Evolutionary conservation across 2,113 vertebrate genomes (phyloP).

Genomic region (Oostethus manadensis): DNA sequence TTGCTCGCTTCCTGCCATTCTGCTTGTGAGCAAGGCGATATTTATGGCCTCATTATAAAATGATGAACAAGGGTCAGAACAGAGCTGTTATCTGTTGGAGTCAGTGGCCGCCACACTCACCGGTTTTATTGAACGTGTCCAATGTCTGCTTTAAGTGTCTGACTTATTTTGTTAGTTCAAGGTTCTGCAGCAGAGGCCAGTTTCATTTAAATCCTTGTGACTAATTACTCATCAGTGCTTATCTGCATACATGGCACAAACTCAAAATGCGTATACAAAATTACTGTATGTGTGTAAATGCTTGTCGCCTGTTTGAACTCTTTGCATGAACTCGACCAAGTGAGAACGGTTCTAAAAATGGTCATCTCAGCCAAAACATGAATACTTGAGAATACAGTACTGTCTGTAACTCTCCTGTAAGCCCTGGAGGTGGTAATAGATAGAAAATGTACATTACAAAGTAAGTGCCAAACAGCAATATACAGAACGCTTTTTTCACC

Average conservation of each 20-base stretch:
- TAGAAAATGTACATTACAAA: background rate
- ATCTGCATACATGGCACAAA: constrained; percentile 33
- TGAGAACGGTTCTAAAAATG: background rate
- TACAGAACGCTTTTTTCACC: too few species aligned
- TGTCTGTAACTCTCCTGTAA: background rate
- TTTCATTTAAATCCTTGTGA: constrained; percentile 41
- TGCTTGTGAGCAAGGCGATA: background rate
- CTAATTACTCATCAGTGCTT: constrained; percentile 41
- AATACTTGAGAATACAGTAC: background rate
- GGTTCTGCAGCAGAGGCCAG: constrained; percentile 19
- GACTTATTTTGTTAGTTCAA: constrained; percentile 36
- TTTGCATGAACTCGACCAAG: background rate
- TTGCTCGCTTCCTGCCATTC: background rate
- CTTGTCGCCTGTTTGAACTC: background rate
- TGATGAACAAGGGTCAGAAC: constrained; percentile 41
- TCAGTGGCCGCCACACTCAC: background rate
- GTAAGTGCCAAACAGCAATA: background rate
- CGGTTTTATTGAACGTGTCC: constrained; percentile 22
- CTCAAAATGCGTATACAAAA: constrained; percentile 27
- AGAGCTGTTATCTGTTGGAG: constrained; percentile 27
- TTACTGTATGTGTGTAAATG: constrained; percentile 2
- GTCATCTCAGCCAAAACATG: too few species aligned
- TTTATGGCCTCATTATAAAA: constrained; percentile 20
- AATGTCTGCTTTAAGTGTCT: background rate
- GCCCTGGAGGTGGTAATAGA: background rate